Evolutionary conservation across 2,888 invertebrate species (phyloP), one percentile per base, ranked within the genome.

Genomic region (Nycteola revayana): DNA sequence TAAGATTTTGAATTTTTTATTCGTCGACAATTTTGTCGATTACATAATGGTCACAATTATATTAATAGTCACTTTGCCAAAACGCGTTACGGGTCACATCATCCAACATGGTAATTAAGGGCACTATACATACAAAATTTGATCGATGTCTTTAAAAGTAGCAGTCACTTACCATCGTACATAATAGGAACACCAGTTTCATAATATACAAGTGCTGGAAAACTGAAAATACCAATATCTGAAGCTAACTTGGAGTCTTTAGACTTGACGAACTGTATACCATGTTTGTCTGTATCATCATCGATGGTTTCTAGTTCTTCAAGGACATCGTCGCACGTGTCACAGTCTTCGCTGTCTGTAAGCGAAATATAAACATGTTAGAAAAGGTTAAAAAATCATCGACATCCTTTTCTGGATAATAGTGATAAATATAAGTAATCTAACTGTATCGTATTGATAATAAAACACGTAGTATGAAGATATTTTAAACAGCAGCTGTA

Each of bases 171-270:
- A 97, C 97, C 97, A 90, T 96, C 96, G 83, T 95, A 97, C 94
- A 96, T 96, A 70, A 96, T 96, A 61, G 97, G 97, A 56, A 96
- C 96, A 51, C 96, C 96, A 40, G 96, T 96, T 87, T 97, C 96
- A 72, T 97, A 97, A 81, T 96, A 97, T 31, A 97, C 96, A 59
- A 97, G 89, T 42, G 96, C 96, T 46, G 97, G 97, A 73, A 97
- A 95, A 66, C 96, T 95, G 84, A 96, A 95, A 70, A 97, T 96
- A 50, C 97, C 96, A 65, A 97, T 94, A 82, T 97, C 96, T 28
- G 96, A 94, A 1, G 97, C 97, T 46, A 96, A 81, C 72, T 95
- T 95, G 0, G 95, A 92, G 77, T 97, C 97, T 71, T 95, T 96
- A 1, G 96, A 96, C 73, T 97, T 97, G 21, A 97, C 96, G 79